Conservation (phyloP, 2,113 vertebrate genomes). For the Elgaria multicarinata region DNA sequence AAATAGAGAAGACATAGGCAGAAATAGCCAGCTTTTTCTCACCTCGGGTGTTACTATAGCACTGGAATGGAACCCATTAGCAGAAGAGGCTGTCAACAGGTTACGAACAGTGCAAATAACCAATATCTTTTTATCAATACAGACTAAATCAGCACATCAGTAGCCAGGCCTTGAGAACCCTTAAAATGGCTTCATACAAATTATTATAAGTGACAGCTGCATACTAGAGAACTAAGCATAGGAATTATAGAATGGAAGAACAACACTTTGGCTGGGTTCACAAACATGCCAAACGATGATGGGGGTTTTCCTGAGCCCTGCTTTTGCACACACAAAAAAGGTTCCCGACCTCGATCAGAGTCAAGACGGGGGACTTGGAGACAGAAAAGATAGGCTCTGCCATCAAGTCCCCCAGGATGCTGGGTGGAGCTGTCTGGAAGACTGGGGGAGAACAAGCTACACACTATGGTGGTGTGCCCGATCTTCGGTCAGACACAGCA, state of each 20-base stretch:
- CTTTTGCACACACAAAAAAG: too few species aligned
- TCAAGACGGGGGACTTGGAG: too few species aligned
- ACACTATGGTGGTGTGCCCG: too few species aligned
- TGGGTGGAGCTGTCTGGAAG: too few species aligned
- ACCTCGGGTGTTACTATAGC: constrained; percentile 51
- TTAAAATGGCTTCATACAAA: not conserved
- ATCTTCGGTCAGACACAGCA: too few species aligned
- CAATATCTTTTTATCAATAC: too few species aligned
- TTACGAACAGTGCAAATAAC: constrained; percentile 54
- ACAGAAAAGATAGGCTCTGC: too few species aligned
- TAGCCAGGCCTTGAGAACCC: not conserved
- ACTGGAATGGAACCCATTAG: constrained; percentile 62
- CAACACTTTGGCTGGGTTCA: not conserved
- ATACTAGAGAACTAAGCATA: not conserved
- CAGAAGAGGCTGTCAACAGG: constrained; percentile 59
- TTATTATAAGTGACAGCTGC: not conserved
- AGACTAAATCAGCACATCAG: not conserved
- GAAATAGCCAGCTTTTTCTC: constrained; percentile 33
- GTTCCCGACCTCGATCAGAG: too few species aligned
- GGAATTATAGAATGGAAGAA: not conserved
- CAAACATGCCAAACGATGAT: too few species aligned
- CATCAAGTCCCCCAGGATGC: too few species aligned
- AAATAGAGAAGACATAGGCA: constrained; percentile 41
- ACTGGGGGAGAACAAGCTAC: too few species aligned
- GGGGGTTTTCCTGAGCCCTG: too few species aligned